Percentiles rank a stretch among this genome's conserved stretches.
These are phyloP conservation scores for Hyposoter didymator DNA, from an alignment of 2,888 invertebrate genomes.

Conservation along the genomic window DNA sequence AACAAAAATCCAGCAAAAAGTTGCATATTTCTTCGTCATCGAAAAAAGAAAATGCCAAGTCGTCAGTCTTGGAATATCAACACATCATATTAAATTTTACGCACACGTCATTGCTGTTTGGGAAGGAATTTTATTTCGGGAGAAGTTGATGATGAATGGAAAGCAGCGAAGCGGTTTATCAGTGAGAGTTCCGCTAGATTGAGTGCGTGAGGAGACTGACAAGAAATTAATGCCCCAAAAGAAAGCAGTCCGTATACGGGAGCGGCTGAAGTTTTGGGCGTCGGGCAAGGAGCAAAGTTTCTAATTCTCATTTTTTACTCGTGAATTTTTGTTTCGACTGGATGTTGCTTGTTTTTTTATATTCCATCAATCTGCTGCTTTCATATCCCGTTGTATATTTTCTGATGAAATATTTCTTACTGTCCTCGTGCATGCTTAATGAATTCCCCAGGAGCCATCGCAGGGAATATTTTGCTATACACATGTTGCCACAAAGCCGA, in stretches of 20 bases:
- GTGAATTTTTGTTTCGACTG: constrained; percentile 27
- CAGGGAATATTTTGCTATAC: not conserved
- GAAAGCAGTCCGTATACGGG: not conserved
- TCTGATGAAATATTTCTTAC: not conserved
- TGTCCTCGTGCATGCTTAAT: constrained; percentile 22
- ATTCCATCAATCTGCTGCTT: constrained; percentile 35
- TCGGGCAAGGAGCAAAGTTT: constrained; percentile 20
- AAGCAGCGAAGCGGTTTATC: not conserved
- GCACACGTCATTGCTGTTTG: not conserved
- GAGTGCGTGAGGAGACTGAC: constrained; percentile 13
- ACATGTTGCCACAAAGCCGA: constrained; percentile 15
- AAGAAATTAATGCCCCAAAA: constrained; percentile 6
- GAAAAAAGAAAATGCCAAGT: too few relatives aligned
- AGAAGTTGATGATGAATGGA: not conserved
- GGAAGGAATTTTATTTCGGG: not conserved
- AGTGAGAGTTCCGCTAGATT: not conserved
- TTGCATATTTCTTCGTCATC: too few relatives aligned
- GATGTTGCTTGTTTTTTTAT: constrained; percentile 47
- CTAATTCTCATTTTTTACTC: constrained; percentile 20
- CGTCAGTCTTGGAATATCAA: too few relatives aligned
- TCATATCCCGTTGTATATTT: constrained; percentile 13
- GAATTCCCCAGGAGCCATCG: not conserved
- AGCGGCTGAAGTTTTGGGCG: not conserved
- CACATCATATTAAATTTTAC: too few relatives aligned
- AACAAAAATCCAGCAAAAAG: too few relatives aligned